A percentile compares a stretch with the other conserved stretches of the same genome.
phyloP scores from a whole-genome alignment of 1,140 invertebrate genomes.

The Hestina assimilis region DNA sequence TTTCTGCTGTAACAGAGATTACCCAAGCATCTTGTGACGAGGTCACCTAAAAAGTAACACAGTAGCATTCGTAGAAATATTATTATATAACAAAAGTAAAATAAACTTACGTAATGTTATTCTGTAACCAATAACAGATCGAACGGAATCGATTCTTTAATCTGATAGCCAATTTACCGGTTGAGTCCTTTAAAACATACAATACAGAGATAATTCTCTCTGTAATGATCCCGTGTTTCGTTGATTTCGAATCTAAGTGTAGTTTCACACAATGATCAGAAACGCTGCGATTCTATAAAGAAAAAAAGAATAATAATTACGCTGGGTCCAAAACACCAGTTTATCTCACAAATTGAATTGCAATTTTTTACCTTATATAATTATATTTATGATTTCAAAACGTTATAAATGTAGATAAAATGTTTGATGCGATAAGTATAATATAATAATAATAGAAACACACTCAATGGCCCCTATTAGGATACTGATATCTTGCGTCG shows the following conservation, averaged over 20 bases:
- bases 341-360: no score
- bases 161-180: slow-evolving; percentile 23
- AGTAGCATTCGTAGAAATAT: background rate
- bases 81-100: background rate
- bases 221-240: slow-evolving; percentile 26
- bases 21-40: no score
- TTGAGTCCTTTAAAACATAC: slow-evolving; percentile 24
- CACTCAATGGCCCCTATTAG: no score
- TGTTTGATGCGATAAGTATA: background rate
- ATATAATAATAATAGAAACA: background rate
- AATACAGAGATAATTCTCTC: slow-evolving; percentile 23
- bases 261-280: background rate
- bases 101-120: background rate
- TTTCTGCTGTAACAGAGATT: no score
- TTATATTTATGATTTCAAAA: background rate
- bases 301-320: no score
- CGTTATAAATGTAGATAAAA: background rate
- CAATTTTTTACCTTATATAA: no score
- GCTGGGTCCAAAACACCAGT: no score
- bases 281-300: background rate
- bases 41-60: no score
- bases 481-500: no score
- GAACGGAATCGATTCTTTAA: slow-evolving; percentile 15
- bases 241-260: slow-evolving; percentile 9
- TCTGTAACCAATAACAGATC: slow-evolving; percentile 15